Conservation (phyloP, 2,888 invertebrate species). For the Hirtodrosophila histrioides region DNA sequence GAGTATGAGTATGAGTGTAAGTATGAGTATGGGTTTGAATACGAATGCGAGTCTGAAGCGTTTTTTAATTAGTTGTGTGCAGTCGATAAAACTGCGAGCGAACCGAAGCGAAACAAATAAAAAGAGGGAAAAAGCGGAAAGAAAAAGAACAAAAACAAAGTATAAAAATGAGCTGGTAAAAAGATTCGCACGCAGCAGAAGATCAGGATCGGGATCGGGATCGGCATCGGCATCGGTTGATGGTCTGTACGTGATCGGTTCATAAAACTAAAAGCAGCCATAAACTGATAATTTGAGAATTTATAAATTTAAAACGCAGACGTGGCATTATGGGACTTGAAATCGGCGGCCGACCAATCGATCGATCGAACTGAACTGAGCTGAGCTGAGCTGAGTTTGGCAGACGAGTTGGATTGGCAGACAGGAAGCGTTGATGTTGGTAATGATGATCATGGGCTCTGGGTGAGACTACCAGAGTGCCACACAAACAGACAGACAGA, state of each 20-base stretch:
- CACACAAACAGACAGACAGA: conserved; percentile 15
- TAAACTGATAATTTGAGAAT: conserved; percentile 80
- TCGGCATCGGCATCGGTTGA: conserved; percentile 51
- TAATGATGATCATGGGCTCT: conserved; percentile 32
- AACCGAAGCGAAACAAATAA: conserved; percentile 41
- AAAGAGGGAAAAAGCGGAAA: not conserved
- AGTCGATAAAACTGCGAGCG: conserved; percentile 72
- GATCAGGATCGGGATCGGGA: conserved; percentile 17
- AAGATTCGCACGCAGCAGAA: conserved; percentile 70
- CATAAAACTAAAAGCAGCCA: conserved; percentile 79
- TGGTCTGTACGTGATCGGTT: conserved; percentile 79
- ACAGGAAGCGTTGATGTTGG: conserved; percentile 58
- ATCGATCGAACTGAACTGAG: conserved; percentile 49
- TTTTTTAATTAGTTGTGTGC: conserved; percentile 78
- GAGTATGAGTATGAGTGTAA: not conserved
- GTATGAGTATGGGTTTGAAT: conserved; percentile 18
- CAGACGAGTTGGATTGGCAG: conserved; percentile 24
- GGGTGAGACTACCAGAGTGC: conserved; percentile 16
- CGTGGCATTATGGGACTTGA: conserved; percentile 55
- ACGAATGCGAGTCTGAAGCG: conserved; percentile 54
- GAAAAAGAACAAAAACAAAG: conserved; percentile 1
- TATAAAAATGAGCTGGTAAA: conserved; percentile 35
- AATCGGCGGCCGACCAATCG: conserved; percentile 39
- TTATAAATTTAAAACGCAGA: conserved; percentile 75
- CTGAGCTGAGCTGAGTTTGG: conserved; percentile 31